Base-by-base conservation (phyloP, 2,797 vertebrate genomes). In the Liparis tanakae region DNA sequence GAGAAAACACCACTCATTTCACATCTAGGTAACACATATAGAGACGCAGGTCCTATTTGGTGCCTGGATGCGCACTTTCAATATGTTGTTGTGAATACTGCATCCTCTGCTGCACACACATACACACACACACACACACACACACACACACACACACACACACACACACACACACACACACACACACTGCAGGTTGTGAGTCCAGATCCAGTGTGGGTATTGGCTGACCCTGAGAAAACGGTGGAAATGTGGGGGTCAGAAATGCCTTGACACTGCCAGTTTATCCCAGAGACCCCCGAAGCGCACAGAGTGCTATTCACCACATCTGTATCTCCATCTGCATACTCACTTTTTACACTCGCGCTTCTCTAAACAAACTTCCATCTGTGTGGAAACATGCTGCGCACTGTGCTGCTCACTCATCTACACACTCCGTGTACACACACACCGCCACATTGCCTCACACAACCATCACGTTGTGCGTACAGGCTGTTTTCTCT, bases 291-390 rank as follows among this genome's bases (percentile, higher is more conserved):
- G 73, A 70, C 70, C 61, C 80, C 72, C 7, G 2, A 79, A 86
- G 73, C 7, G 60, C 84, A 90, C 79, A 83, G 67, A 84, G 72
- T 72, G 51, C 78, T 78, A 74, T 88, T 90, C 83, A 87, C 75
- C 84, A 88, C 87, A 90, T 90, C 85, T 88, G 84, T 76, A 88
- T 87, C 79, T 70, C 84, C 87, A 88, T 87, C 87, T 89, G 87
- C 78, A 82, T 68, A 7, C 75, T 74, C 66, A 67, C 85, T 77
- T 71, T 72, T 87, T 79, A 80, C 81, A 88, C 85, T 88, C 76
- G 74, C 6, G 4, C 79, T 72, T 70, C 67, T 91, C 76, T 81
- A 90, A 94, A 92, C 87, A 92, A 89, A 89, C 90, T 78, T 85
- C 78, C 69, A 85, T 87, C 69, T 81, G 81, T 67, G 85, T 36